Conservation (phyloP, 2,888 invertebrate species). For the Onthophagus sagittarius region DNA sequence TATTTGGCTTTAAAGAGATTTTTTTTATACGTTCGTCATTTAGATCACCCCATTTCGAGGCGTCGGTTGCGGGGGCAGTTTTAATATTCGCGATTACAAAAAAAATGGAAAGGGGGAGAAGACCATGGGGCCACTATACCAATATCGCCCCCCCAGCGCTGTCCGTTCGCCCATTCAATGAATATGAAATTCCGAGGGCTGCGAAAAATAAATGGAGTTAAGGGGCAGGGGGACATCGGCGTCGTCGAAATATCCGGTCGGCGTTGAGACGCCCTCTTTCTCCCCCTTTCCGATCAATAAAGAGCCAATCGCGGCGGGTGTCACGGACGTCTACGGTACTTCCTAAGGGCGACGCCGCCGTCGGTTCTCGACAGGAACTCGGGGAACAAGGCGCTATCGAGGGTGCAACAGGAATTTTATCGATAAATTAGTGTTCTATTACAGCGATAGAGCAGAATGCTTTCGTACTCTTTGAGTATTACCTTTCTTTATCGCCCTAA, state of each 20-base stretch:
- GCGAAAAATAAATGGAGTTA: conserved; percentile 29
- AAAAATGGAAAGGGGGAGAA: background rate
- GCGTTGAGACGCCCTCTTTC: background rate
- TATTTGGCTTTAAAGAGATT: background rate
- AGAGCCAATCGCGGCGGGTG: conserved; percentile 30
- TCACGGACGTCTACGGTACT: conserved; percentile 21
- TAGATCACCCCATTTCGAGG: background rate
- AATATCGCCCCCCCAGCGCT: conserved; percentile 2
- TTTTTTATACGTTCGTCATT: background rate
- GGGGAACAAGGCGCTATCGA: background rate
- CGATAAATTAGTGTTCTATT: background rate
- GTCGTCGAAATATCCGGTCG: background rate
- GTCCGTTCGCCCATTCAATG: conserved; percentile 19
- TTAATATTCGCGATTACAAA: background rate
- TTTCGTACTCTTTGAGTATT: background rate
- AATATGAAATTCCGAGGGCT: conserved; percentile 24
- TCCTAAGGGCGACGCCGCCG: conserved; percentile 14
- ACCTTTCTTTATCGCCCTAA: background rate
- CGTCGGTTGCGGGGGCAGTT: background rate
- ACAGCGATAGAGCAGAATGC: background rate
- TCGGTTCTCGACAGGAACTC: background rate
- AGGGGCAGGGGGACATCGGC: conserved; percentile 16
- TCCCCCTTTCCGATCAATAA: conserved; percentile 25
- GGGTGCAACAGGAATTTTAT: conserved; percentile 13
- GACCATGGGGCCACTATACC: background rate